Conservation (phyloP, 64 coral and sea anemone species). For the Dendronephthya gigantea region DNA sequence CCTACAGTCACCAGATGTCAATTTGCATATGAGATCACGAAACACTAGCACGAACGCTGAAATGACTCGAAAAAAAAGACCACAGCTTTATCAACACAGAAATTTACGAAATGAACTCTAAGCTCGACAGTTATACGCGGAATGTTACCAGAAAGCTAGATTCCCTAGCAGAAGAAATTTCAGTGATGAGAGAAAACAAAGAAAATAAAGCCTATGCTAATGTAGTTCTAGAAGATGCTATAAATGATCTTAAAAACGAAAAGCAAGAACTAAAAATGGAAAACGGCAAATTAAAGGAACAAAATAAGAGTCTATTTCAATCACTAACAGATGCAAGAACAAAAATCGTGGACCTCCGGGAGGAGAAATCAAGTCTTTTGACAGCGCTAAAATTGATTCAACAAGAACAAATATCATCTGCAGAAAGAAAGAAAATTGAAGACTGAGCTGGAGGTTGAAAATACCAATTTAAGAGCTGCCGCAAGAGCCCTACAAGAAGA, state of each 20-base stretch:
- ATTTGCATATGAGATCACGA: neutral
- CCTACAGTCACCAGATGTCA: too few relatives aligned
- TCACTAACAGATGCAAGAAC: neutral
- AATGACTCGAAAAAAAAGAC: neutral
- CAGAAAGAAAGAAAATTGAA: neutral
- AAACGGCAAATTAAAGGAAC: neutral
- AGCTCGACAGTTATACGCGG: neutral
- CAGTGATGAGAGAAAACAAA: neutral
- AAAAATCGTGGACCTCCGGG: neutral
- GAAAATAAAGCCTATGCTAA: neutral
- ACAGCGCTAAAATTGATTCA: constrained; percentile 3
- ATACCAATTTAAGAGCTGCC: constrained; percentile 6
- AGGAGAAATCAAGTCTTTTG: neutral
- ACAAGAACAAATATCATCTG: neutral
- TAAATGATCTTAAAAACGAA: neutral
- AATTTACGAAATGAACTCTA: neutral
- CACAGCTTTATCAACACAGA: neutral
- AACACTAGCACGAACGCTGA: neutral
- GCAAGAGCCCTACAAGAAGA: neutral
- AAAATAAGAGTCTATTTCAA: neutral
- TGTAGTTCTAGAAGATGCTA: neutral
- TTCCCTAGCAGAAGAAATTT: neutral
- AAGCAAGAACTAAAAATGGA: neutral
- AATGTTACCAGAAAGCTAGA: constrained; percentile 1
- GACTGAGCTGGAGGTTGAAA: neutral